These are phyloP conservation scores for Phymanthus crucifer DNA, from an alignment of 92 coral and sea anemone genomes.

Conservation along the genomic window DNA sequence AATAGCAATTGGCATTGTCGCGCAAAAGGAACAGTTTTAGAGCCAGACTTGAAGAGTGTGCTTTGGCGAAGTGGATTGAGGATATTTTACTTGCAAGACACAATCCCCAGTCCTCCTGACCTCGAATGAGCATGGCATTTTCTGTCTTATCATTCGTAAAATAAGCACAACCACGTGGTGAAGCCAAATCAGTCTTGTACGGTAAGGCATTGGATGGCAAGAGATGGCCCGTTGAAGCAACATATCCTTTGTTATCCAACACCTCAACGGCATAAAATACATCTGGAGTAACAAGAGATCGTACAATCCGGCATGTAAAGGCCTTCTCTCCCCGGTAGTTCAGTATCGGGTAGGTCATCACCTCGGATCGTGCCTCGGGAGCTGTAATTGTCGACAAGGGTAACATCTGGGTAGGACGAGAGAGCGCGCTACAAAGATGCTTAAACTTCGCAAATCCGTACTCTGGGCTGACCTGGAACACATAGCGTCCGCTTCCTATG, in stretches of 20 bases:
- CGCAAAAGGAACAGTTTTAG: conserved; percentile 46
- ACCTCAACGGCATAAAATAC: conserved; percentile 35
- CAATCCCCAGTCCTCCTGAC: conserved; percentile 63
- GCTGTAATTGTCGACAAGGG: conserved; percentile 7
- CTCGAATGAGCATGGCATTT: conserved; percentile 50
- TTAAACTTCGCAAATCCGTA: conserved; percentile 22
- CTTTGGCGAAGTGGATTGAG: conserved; percentile 11
- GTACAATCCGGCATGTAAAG: conserved; percentile 51
- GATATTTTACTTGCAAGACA: conserved; percentile 30
- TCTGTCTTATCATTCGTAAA: conserved; percentile 21
- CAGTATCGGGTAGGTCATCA: conserved; percentile 39
- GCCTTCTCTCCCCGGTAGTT: conserved; percentile 43
- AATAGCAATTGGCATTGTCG: conserved; percentile 21
- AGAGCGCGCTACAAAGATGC: conserved; percentile 15
- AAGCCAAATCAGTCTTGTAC: conserved; percentile 28
- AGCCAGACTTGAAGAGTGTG: background rate
- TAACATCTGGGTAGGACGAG: conserved; percentile 15
- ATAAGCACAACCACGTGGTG: conserved; percentile 27
- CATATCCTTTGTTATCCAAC: conserved; percentile 30
- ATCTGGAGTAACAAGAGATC: conserved; percentile 11
- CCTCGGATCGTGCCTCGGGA: conserved; percentile 19
- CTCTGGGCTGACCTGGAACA: conserved; percentile 25
- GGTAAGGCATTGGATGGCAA: conserved; percentile 46
- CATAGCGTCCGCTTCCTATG: conserved; percentile 11
- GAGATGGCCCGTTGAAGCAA: conserved; percentile 38